These are phyloP conservation scores for Phylloscopus trochiloides DNA, from an alignment of 2,113 vertebrate species.

Conservation along the genomic window DNA sequence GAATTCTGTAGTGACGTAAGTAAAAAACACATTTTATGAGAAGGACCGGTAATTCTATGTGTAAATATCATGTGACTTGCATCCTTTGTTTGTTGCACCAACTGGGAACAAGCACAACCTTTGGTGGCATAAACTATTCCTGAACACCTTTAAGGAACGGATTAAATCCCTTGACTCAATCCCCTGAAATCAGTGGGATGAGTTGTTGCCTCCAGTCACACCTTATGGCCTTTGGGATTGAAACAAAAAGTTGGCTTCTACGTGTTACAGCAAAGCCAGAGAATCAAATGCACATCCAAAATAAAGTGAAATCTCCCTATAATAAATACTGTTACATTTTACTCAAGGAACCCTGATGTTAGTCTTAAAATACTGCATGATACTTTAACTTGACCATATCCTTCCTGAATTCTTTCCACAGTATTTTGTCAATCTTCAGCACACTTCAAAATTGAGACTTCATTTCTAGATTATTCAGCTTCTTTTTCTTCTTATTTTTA, in stretches of 20 bases:
- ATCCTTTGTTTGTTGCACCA: background rate
- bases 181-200: background rate
- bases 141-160: background rate
- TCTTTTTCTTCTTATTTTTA: background rate
- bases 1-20: background rate
- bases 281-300: background rate
- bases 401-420: background rate
- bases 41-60: background rate
- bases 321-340: background rate
- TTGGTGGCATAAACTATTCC: background rate
- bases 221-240: accelerated
- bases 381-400: background rate
- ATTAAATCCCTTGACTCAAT: background rate
- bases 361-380: background rate
- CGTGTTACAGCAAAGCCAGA: background rate
- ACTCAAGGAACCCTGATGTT: background rate
- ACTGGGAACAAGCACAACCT: background rate
- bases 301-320: background rate
- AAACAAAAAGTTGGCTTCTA: background rate
- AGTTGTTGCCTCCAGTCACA: background rate
- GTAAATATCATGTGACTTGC: background rate
- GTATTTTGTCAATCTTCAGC: background rate
- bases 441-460: background rate
- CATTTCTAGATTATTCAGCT: background rate
- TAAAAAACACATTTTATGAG: background rate